Evolutionary conservation across 2,797 vertebrate species (phyloP), one percentile per base, ranked within the genome.

Genomic region (Morus bassanus): DNA sequence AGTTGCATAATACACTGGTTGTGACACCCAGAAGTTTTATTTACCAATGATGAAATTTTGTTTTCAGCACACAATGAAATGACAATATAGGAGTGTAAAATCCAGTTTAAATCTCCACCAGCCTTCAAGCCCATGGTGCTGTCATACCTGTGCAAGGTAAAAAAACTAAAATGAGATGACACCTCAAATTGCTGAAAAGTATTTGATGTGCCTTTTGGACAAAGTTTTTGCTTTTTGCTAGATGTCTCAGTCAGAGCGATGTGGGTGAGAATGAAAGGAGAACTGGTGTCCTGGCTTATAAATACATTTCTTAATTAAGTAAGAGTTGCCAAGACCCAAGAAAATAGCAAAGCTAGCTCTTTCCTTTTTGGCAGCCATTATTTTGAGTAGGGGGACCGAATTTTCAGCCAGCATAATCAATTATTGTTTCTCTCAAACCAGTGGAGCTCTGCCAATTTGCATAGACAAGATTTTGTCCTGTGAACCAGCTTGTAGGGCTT

Each of bases 241-340:
- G 23, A 12, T 61, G 23, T 81, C 30, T 73, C 27, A 30, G 30
- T 54, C 60, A 86, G 43, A 57, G 56, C 2, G 4, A 31, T 57
- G 23, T 35, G 74, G 57, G 48, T 54, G n/a, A 63, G 45, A 82
- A 78, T 5, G 3, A 60, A 86, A 69, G 53, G 25, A 89, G 39
- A 72, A 64, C 27, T 48, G 41, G 59, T 76, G 50, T 46, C 14
- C 79, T 92, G 85, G 50, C 64, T 84, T 86, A 65, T 77, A 82
- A 89, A 81, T 69, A 64, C n/a, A 37, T 95, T 91, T 92, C 78
- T 87, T 93, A 93, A 95, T 97, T 94, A 95, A 91, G 11, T 57
- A 87, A 63, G 48, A 37, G 21, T 59, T 89, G 85, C 46, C 61
- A 89, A 69, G 61, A 69, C 18, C 10, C 51, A 28, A 59, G 69